These are phyloP conservation scores for Tinea pellionella DNA, from an alignment of 2,888 invertebrate genomes.

Conservation along the genomic window DNA sequence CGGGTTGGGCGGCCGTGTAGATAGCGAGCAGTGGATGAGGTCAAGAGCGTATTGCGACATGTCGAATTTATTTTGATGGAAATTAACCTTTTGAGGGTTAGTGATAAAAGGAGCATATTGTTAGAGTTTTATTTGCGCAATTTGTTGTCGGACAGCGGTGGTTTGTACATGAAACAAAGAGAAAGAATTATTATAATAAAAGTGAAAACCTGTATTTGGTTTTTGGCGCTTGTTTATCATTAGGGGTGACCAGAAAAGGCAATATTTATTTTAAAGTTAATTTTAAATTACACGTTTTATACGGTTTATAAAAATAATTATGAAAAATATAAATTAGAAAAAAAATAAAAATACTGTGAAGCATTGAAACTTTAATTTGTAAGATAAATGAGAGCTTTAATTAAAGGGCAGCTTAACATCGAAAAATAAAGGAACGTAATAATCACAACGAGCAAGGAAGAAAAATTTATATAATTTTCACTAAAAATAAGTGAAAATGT, in stretches of 20 bases:
- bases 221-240: too few species aligned
- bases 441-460: neutral
- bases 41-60: slow-evolving; percentile 10
- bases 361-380: neutral
- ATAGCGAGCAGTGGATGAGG: slow-evolving; percentile 16
- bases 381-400: neutral
- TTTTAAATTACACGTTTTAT: too few species aligned
- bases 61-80: slow-evolving; percentile 13
- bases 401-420: neutral
- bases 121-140: neutral
- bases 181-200: neutral
- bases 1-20: neutral
- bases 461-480: neutral
- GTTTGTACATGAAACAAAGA: slow-evolving; percentile 1
- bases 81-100: slow-evolving; percentile 13
- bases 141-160: neutral
- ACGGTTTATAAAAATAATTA: too few species aligned
- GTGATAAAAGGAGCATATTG: slow-evolving; percentile 2
- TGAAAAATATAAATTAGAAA: neutral
- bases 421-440: neutral
- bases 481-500: neutral
- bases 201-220: too few species aligned
- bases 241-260: too few species aligned
- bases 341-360: neutral
- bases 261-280: too few species aligned